Base-by-base conservation (phyloP, 1,140 invertebrate genomes). In the Tenebrio molitor region DNA sequence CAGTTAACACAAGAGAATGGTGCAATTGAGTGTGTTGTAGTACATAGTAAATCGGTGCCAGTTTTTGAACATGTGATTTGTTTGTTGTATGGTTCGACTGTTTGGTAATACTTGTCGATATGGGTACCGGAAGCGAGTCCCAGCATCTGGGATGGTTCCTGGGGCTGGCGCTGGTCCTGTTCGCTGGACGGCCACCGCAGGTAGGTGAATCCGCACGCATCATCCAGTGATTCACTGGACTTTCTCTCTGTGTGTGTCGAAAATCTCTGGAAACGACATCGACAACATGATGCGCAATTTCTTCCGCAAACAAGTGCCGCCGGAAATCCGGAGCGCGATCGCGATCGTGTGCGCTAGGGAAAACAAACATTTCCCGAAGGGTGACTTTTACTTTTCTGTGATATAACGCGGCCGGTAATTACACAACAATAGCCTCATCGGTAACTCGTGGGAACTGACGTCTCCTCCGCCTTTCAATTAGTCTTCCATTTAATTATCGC, bases 51-150 rank as follows among this genome's bases (percentile, higher is more conserved):
- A 53, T 15, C 46, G 21, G 46, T 58, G 50, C 12, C 12, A n/a
- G 50, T 58, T 58, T 58, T 58, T 58, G 50, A 58, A 42, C 64
- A 66, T 66, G 64, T 66, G 64, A 66, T 66, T 62, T 58, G 50
- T 58, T 58, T 58, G 50, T 58, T 29, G 25, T 14, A 29, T 14
- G 2, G 21, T 23, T 25, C 17, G 46, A 29, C n/a, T n/a, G 42
- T 44, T 44, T 44, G 4, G 42, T 17, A 44, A n/a, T n/a, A n/a
- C n/a, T 44, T 44, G 15, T 44, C 23, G 8, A 58, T 29, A 58
- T 58, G 50, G 50, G 21, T 29, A 23, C 14, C 23, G 19, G 19
- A 58, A n/a, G n/a, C n/a, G n/a, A n/a, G n/a, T n/a, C n/a, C n/a
- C n/a, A n/a, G n/a, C n/a, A n/a, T 53, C 23, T 19, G 17, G 8